Base-by-base conservation (phyloP, 2,113 vertebrate genomes). In the Dromaius novaehollandiae region DNA sequence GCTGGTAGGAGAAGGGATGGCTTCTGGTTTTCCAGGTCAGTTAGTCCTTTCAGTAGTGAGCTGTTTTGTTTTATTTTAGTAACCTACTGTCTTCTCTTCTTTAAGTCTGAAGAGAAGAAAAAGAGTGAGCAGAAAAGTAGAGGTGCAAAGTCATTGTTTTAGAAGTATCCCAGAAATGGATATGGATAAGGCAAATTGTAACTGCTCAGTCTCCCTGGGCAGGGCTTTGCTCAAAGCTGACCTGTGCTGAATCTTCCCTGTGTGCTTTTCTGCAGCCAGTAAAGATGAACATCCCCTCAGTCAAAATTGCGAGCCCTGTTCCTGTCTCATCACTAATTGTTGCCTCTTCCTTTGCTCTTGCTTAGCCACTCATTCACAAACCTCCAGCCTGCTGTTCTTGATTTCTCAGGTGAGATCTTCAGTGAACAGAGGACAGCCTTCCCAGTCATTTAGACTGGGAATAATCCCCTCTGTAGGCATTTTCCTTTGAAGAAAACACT, bases 1-100 rank as follows among this genome's bases (percentile, higher is more conserved):
- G 96, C 94, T 97, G 95, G 94, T 94, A 91, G 55, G 56, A 82
- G 17, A 44, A 86, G 85, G 88, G 42, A 78, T 95, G 93, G 93
- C 87, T 95, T 44, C 11, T 95, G 76, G 42, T 94, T 96, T 96
- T 90, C 82, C 60, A 83, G 89, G 64, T 64, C 64, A 86, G 63
- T 46, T 93, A 91, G 89, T 87, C 91, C 17, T 77, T 89, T 74
- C 69, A 77, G 75, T 53, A 48, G n/a, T 51, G 71, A 92, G 9
- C 3, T 63, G 11, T 61, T 85, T 86, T 20, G 22, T 58, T 95
- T 80, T 77, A 58, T 71, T 93, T 89, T 51, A 56, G 25, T 46
- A 60, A 36, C 8, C 11, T 93, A 25, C 28, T 86, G 1, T 26
- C 18, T 78, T 87, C 50, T 70, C 30, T 55, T 84, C 13, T 82